A percentile compares a stretch with the other conserved stretches of the same genome.
phyloP scores from a whole-genome alignment of 2,113 vertebrate species.

The Gavialis gangeticus region DNA sequence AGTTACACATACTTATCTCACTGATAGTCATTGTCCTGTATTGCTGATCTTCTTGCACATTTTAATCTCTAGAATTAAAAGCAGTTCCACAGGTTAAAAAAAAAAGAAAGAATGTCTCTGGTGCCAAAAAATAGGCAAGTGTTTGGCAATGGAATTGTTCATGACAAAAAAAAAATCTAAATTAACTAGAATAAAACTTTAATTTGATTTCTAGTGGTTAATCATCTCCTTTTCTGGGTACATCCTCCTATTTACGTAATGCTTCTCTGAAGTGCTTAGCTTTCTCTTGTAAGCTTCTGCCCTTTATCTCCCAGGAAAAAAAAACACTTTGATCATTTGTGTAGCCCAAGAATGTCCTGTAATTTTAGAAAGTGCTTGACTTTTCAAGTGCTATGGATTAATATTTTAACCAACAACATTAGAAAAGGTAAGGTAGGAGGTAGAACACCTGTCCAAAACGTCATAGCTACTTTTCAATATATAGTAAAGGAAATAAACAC shows the following conservation, averaged over 20 bases:
- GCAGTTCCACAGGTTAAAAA: neutral
- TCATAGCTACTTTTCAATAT: neutral
- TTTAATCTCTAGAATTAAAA: neutral
- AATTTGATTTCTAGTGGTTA: neutral
- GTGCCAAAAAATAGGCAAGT: neutral
- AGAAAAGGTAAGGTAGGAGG: neutral
- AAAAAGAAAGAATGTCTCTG: neutral
- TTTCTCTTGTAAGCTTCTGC: neutral
- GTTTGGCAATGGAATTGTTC: neutral
- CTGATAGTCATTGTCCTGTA: neutral
- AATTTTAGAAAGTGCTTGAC: neutral
- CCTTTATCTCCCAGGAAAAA: neutral
- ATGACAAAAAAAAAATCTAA: neutral
- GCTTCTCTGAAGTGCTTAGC: neutral
- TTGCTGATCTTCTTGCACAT: neutral
- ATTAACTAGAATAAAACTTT: neutral
- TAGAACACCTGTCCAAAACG: neutral
- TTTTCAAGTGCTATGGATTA: neutral
- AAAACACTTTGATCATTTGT: neutral
- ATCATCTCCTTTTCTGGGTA: neutral
- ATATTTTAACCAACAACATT: neutral
- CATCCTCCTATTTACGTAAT: neutral
- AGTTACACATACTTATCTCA: neutral
- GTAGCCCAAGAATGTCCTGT: neutral
- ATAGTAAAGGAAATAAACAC: neutral